Base-by-base conservation (phyloP, 2,888 invertebrate genomes). In the Dasysyrphus albostriatus region DNA sequence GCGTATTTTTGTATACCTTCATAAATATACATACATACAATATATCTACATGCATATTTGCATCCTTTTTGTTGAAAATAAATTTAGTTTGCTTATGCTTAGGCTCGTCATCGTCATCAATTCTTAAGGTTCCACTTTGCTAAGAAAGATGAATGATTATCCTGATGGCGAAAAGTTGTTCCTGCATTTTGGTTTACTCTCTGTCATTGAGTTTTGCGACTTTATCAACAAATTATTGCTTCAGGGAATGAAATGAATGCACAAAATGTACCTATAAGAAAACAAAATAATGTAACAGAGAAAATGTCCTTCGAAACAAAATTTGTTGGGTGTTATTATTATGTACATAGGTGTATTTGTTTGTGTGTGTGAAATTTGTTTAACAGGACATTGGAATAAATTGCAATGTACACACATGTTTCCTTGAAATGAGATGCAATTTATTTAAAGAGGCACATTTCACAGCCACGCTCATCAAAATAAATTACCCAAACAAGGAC, bases 401-500 rank as follows among this genome's bases (percentile, higher is more conserved):
- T 67, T 74, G 74, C 69, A 59, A 32, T 70, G 69, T 34, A 63
- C 74, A 75, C 74, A 81, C 44, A 58, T 73, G 65, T 69, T 73
- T 61, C 61, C 67, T 47, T 59, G 44, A 63, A 61, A 67, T 73
- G 73, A 49, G 67, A 73, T 69, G 73, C 78, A 74, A 83, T 83
- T 83, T 61, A 69, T 83, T 83, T 78, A 83, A 83, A 83, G 76
- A 56, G 70, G 49, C 73, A 74, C 58, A 80, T 67, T 42, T 73
- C 63, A 79, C 79, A 59, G 59, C n/a, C 51, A 59, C 67, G 67
- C 80, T 74, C 80, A 75, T 81, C 80, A 81, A 81, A 74, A 63
- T 74, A 74, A 79, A 83, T 83, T 74, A 70, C 83, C 78, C 69
- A 10, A 69, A 74, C 83, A 78, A 79, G 79, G 63, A 79, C 74